phyloP scores from a whole-genome alignment of 2,888 invertebrate species.

The Leucoma salicis region DNA sequence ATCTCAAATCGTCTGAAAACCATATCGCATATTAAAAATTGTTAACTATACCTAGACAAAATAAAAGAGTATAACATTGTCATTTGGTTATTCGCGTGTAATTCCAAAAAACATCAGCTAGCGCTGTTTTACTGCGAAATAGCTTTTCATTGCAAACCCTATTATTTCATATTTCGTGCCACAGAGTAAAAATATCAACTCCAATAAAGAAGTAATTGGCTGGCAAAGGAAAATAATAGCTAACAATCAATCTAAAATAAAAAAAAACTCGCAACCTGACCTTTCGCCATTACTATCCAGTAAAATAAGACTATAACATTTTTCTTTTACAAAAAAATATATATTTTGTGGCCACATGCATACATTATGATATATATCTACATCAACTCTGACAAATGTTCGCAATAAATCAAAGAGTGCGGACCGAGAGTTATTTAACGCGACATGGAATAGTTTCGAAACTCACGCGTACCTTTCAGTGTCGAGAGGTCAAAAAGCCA shows the following conservation, averaged over 20 bases:
- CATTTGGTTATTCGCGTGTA: background rate
- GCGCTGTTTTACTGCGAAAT: background rate
- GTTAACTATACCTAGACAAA: no score
- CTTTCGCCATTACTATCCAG: conserved; percentile 42
- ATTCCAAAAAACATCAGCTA: background rate
- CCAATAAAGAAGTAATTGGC: conserved; percentile 23
- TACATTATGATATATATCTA: conserved; percentile 56
- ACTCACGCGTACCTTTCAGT: conserved; percentile 11
- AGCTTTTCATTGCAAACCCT: background rate
- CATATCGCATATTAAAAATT: no score
- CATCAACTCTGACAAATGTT: conserved; percentile 64
- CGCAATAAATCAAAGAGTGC: conserved; percentile 61
- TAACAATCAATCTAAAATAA: conserved; percentile 28
- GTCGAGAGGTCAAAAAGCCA: background rate
- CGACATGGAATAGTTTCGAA: conserved; percentile 15
- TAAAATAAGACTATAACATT: conserved; percentile 49
- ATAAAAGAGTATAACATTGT: no score
- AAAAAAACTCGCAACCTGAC: conserved; percentile 52
- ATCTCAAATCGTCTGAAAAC: no score
- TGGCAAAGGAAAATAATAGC: conserved; percentile 29
- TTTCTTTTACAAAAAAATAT: conserved; percentile 49
- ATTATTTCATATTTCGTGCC: background rate
- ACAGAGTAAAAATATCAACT: conserved; percentile 4
- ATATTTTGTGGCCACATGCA: conserved; percentile 50
- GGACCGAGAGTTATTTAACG: conserved; percentile 50